These are phyloP conservation scores for Mya arenaria DNA, from an alignment of 1,140 invertebrate genomes.

Conservation along the genomic window DNA sequence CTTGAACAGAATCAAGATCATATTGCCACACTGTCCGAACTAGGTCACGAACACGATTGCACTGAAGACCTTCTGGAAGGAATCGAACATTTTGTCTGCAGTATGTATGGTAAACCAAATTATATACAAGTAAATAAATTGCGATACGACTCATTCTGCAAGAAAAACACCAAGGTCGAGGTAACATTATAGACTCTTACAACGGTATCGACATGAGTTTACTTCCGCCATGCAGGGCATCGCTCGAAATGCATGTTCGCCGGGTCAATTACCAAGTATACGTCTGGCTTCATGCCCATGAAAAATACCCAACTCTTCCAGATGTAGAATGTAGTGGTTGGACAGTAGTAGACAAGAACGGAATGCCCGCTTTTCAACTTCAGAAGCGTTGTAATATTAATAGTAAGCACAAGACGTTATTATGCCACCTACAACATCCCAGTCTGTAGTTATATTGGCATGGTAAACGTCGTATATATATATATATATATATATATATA, in stretches of 20 bases:
- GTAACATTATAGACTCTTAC: neutral
- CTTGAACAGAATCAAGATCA: neutral
- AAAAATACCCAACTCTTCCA: neutral
- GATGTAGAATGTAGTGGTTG: neutral
- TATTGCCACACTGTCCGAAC: neutral
- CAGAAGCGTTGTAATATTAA: no score
- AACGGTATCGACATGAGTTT: conserved; percentile 9
- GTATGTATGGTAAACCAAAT: neutral
- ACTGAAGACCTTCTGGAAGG: neutral
- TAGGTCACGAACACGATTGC: neutral
- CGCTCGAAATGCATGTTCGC: conserved; percentile 1
- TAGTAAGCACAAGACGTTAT: no score
- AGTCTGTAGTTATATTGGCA: no score
- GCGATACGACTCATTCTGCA: neutral
- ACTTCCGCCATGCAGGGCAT: neutral
- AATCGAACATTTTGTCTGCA: neutral
- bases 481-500: no score
- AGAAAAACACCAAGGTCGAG: neutral
- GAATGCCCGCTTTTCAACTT: no score
- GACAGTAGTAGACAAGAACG: neutral
- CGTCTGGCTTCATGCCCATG: neutral
- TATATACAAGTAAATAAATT: neutral
- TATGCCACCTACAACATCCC: no score
- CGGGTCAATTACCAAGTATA: neutral
- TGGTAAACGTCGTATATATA: no score